Base-by-base conservation (phyloP, 2,797 vertebrate species). In the Picus viridis region DNA sequence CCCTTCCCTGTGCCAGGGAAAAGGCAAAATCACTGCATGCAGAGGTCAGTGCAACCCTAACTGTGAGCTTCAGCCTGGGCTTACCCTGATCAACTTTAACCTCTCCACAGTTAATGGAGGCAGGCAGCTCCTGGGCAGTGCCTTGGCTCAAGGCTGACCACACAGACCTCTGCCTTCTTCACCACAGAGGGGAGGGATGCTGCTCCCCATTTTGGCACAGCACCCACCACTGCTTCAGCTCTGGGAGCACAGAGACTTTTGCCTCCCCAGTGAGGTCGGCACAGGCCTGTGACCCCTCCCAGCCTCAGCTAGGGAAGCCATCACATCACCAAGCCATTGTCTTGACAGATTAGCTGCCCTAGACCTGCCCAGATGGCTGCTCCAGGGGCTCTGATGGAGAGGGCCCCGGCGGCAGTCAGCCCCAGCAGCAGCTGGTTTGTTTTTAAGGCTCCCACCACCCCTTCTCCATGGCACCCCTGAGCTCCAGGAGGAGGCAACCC, bases 111-210 rank as follows among this genome's bases (percentile, higher is more conserved):
- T 51, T 29, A 57, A 29, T 7, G 16, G 29, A 72, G 29, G 24
- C 20, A 62, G 24, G 32, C 2, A 6, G 13, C 26, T 75, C 20
- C 58, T 22, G 10, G 16, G 16, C 32, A 30, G 24, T 29, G 13
- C 30, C 59, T 47, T 32, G 58, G 49, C 26, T 16, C 3, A 3
- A 29, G 45, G 12, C 34, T 1, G 1, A 53, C 39, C 1, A 4
- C 12, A 12, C 2, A 18, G 26, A 29, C 20, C 53, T 63, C 77
- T 72, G 29, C 20, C n/a, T 67, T 59, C 47, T 58, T 71, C 61
- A 12, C 32, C 47, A 19, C 18, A 19, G 36, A 26, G 49, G 10
- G 41, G 22, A 17, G 12, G 41, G 22, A 19, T 43, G 47, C 41
- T 77, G 53, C 59, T 86, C 36, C 12, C 39, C 10, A 1, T 36